Evolutionary conservation across 2,113 vertebrate species (phyloP).

Genomic region (Hippocampus barbouri): DNA sequence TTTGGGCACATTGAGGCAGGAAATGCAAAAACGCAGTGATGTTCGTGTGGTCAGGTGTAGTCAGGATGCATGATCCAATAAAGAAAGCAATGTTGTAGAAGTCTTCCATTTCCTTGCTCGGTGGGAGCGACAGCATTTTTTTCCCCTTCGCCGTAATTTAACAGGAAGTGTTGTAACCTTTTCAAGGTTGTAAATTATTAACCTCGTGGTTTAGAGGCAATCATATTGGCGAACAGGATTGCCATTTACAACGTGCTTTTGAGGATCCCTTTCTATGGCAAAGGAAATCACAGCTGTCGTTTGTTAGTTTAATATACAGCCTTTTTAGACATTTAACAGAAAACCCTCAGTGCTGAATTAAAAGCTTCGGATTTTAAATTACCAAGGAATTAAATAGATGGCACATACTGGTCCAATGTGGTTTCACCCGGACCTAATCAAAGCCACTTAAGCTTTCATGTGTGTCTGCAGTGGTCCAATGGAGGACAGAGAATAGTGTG

Average conservation of each 20-base stretch:
- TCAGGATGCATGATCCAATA: conserved; percentile 4
- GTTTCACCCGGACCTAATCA: conserved; percentile 6
- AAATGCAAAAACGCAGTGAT: neutral
- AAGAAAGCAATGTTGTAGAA: too few relatives aligned
- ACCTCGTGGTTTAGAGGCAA: conserved; percentile 4
- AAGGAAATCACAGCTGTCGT: conserved; percentile 17
- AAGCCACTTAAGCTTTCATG: conserved; percentile 15
- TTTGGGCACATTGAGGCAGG: neutral
- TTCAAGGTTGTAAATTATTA: conserved; percentile 23
- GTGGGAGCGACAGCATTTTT: neutral
- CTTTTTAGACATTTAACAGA: conserved; percentile 9
- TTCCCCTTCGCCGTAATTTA: neutral
- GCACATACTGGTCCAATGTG: conserved; percentile 8
- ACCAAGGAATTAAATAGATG: neutral
- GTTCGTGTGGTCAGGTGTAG: neutral
- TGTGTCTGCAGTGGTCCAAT: conserved; percentile 34
- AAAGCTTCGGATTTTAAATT: neutral
- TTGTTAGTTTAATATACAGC: neutral
- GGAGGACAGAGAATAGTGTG: conserved; percentile 39
- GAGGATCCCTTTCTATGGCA: conserved; percentile 8
- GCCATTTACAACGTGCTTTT: conserved; percentile 4
- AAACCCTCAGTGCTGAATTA: conserved; percentile 1
- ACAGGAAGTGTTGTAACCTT: conserved; percentile 5
- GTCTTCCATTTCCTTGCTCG: neutral
- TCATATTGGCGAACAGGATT: conserved; percentile 6